These are phyloP conservation scores for Torymus tubicola DNA, from an alignment of 2,888 invertebrate species.

Conservation along the genomic window DNA sequence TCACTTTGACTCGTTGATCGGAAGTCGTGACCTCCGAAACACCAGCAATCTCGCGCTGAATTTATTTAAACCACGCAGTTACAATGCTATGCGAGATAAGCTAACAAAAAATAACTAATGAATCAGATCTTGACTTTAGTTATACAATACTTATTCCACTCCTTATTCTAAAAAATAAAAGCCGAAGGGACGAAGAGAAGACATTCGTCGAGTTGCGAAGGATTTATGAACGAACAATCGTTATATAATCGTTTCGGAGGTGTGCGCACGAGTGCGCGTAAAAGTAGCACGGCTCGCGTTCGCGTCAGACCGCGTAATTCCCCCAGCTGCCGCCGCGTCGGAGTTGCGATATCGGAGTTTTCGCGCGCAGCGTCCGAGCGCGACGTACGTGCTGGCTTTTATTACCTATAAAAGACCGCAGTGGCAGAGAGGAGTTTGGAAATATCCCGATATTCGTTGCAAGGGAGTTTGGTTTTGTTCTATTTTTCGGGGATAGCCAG, in stretches of 20 bases:
- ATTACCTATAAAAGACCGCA: constrained; percentile 48
- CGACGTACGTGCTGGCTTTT: constrained; percentile 21
- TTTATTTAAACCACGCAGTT: too few relatives aligned
- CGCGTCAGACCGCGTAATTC: constrained; percentile 48
- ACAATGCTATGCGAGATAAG: too few relatives aligned
- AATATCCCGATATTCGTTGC: too few relatives aligned
- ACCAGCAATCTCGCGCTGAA: too few relatives aligned
- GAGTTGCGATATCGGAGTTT: constrained; percentile 33
- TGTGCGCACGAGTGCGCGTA: not conserved
- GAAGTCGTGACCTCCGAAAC: too few relatives aligned
- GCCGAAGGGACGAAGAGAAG: not conserved
- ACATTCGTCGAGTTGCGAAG: constrained; percentile 28
- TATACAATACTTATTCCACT: too few relatives aligned
- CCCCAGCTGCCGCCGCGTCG: constrained; percentile 28
- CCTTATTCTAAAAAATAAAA: not conserved
- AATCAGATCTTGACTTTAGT: too few relatives aligned
- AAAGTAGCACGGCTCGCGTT: constrained; percentile 47
- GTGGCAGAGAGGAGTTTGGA: too few relatives aligned
- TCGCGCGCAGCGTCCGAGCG: not conserved
- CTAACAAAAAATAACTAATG: too few relatives aligned
- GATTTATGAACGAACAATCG: constrained; percentile 50
- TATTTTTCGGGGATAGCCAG: not conserved
- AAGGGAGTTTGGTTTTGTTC: not conserved
- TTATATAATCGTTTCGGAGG: constrained; percentile 42
- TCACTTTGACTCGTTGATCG: too few relatives aligned